A percentile compares a stretch with the other conserved stretches of the same genome.
Evolutionary conservation across 2,888 invertebrate species (phyloP).

Genomic region (Sarcophaga carnaria): DNA sequence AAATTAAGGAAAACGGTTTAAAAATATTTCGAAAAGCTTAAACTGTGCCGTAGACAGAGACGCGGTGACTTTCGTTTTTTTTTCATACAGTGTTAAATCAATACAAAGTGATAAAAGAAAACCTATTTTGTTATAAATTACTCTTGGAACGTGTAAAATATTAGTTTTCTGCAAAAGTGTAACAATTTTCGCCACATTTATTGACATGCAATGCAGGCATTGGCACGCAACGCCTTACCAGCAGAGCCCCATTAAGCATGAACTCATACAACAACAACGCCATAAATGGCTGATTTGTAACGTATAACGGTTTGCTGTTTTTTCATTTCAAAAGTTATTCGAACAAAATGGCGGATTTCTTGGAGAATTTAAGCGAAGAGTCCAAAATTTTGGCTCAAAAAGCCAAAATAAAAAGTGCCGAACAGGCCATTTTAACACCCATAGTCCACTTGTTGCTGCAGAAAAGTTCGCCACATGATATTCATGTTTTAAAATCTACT

Average conservation of each 20-base stretch:
- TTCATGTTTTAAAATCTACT: slow-evolving; percentile 77
- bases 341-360: slow-evolving; percentile 74
- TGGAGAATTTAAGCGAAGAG: slow-evolving; percentile 75
- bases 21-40: too few relatives aligned
- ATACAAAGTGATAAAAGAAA: slow-evolving; percentile 10
- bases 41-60: too few relatives aligned
- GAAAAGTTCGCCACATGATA: slow-evolving; percentile 77
- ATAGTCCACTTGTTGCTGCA: slow-evolving; percentile 73
- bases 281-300: neutral
- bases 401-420: slow-evolving; percentile 76
- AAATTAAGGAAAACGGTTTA: too few relatives aligned
- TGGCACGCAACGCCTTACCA: slow-evolving; percentile 39
- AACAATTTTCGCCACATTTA: slow-evolving; percentile 19
- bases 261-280: neutral
- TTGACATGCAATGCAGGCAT: slow-evolving; percentile 55
- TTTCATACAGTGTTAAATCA: slow-evolving; percentile 27
- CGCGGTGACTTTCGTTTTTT: too few relatives aligned
- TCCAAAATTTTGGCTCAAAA: slow-evolving; percentile 75
- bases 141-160: neutral
- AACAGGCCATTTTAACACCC: slow-evolving; percentile 75
- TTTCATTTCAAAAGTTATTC: neutral
- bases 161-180: slow-evolving; percentile 29
- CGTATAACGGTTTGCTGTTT: neutral
- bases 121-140: neutral
- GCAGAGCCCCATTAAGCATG: neutral